A percentile compares a stretch with the other conserved stretches of the same genome.
phyloP scores from a whole-genome alignment of 2,113 vertebrate genomes.

The Trogon melanurus region DNA sequence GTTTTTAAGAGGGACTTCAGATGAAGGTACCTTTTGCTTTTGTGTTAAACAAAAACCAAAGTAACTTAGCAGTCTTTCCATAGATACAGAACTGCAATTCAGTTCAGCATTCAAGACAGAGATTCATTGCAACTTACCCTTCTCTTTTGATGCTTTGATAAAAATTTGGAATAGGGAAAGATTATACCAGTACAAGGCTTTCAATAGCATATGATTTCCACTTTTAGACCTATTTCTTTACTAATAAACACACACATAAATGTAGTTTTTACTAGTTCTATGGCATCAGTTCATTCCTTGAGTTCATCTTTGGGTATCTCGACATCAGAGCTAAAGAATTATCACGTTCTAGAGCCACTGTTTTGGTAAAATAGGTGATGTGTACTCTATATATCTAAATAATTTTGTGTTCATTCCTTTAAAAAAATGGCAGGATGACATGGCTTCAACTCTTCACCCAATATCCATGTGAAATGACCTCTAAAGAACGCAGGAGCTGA shows the following conservation, averaged over 20 bases:
- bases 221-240: neutral
- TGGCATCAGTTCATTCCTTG: neutral
- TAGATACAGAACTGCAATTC: neutral
- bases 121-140: neutral
- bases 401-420: neutral
- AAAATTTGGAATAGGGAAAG: neutral
- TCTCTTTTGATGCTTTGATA: neutral
- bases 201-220: neutral
- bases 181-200: neutral
- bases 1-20: neutral
- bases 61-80: neutral
- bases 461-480: rapidly evolving
- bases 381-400: neutral
- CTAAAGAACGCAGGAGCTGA: neutral
- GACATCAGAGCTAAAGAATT: neutral
- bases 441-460: neutral
- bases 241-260: neutral
- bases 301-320: neutral
- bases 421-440: neutral
- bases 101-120: neutral
- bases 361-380: neutral
- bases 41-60: neutral
- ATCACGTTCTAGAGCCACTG: neutral
- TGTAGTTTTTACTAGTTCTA: neutral
- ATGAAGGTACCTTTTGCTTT: neutral